Base-by-base conservation (phyloP, 2,888 invertebrate species). In the Melieria picta region DNA sequence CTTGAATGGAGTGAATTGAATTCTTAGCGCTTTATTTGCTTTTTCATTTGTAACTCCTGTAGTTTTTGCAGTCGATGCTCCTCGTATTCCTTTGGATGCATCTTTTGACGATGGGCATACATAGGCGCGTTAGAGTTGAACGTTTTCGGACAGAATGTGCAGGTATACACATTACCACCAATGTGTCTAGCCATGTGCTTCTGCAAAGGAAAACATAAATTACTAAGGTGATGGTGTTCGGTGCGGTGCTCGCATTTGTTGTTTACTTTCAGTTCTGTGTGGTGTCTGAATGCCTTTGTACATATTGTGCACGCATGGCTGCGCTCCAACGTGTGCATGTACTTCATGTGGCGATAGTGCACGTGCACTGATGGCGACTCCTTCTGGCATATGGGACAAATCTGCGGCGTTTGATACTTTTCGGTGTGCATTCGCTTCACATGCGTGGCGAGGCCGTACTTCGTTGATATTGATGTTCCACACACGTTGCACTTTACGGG, bases 131-230 rank as follows among this genome's bases (percentile, higher is more conserved):
- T 82, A 10, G 84, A 83, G 65, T 83, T 83, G 70, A 85, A 85
- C 10, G 84, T 84, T 74, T 82, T 81, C 4, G 83, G 81, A 60
- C 84, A 84, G 75, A 83, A 83, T 43, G 80, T 80, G 63, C 84
- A 84, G n/a, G 81, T 81, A 65, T 84, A 84, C 47, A 84, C 70
- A 30, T 81, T 82, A 64, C 83, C 84, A 4, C 80, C 79, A 2
- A 84, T 85, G 43, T 85, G 84, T 5, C 83, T 84, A 58, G 85
- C 81, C 81, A 84, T 81, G 72, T 86, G 86, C 66, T 86, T 85
- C 84, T 86, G 45, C n/a, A 57, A 48, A 78, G 74, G 42, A 30
- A 69, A n/a, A 80, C 0, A 77, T 83, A 7, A 0, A 56, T 6
- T 64, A 11, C 43, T 30, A 30, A 30, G 30, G 30, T 30, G 30